Percentiles rank a stretch among this genome's conserved stretches.
These are phyloP conservation scores for Falco peregrinus DNA, from an alignment of 2,797 vertebrate genomes.

Conservation along the genomic window DNA sequence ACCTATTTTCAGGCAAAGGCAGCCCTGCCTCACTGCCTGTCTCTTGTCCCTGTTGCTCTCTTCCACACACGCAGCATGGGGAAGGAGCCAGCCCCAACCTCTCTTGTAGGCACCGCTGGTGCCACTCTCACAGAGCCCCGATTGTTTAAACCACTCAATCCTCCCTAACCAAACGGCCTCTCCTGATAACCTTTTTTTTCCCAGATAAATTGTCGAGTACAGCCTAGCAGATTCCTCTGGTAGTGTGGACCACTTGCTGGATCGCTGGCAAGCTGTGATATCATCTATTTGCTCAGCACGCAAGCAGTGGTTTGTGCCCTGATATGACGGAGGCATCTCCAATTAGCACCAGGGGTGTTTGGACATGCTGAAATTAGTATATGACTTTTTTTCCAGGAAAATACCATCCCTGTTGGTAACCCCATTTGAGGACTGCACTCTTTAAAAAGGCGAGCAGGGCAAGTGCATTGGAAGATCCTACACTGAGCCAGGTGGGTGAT, in stretches of 20 bases:
- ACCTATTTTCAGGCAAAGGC: neutral
- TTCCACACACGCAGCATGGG: fast-evolving
- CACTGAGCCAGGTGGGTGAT: fast-evolving
- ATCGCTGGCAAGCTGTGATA: neutral
- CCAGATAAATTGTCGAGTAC: neutral
- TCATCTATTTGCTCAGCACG: neutral
- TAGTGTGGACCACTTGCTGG: neutral
- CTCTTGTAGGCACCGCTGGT: neutral
- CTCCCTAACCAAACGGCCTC: neutral
- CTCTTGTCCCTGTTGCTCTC: no score
- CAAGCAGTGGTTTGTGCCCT: neutral
- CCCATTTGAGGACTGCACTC: fast-evolving
- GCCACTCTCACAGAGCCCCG: neutral
- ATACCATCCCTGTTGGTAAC: fast-evolving
- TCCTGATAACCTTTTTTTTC: neutral
- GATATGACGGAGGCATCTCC: fast-evolving
- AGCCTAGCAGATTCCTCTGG: neutral
- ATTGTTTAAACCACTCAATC: fast-evolving
- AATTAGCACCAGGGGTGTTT: fast-evolving
- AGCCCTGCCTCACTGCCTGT: neutral
- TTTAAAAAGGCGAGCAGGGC: neutral
- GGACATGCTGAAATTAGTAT: fast-evolving
- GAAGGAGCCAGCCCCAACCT: neutral
- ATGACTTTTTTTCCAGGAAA: neutral
- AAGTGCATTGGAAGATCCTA: fast-evolving